Percentiles rank a stretch among this genome's conserved stretches.
phyloP scores from a whole-genome alignment of 2,113 vertebrate species.

The Steatornis caripensis region DNA sequence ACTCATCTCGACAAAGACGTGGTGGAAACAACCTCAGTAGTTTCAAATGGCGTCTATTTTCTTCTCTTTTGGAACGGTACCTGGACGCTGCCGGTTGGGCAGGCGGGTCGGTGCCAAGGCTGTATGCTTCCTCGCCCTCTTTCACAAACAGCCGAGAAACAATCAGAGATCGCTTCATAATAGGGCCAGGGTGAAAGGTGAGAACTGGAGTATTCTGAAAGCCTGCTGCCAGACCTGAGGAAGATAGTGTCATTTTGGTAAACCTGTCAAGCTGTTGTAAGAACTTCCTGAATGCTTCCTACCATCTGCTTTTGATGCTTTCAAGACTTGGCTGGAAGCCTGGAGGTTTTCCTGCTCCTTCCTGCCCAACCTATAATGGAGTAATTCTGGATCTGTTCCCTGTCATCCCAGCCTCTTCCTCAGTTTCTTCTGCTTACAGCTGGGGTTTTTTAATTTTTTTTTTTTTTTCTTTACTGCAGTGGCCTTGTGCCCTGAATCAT shows the following conservation, averaged over 20 bases:
- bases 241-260: constrained; percentile 60
- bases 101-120: background rate
- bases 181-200: constrained; percentile 44
- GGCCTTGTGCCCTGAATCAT: constrained; percentile 73
- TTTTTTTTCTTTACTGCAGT: constrained; percentile 70
- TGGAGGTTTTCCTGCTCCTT: constrained; percentile 81
- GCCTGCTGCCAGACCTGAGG: constrained; percentile 64
- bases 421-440: constrained; percentile 71
- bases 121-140: background rate
- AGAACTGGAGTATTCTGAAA: constrained; percentile 26
- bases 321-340: constrained; percentile 76
- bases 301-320: constrained; percentile 81
- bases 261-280: constrained; percentile 70
- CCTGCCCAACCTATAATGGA: constrained; percentile 74
- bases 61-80: background rate
- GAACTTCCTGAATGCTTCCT: constrained; percentile 80
- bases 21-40: background rate
- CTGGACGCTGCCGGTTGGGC: background rate
- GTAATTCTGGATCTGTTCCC: constrained; percentile 73
- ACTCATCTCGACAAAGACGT: background rate
- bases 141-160: background rate
- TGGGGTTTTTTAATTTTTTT: background rate
- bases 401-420: constrained; percentile 73
- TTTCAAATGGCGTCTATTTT: background rate
- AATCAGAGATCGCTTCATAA: background rate